Evolutionary conservation across 1,140 invertebrate genomes (phyloP), one percentile per base, ranked within the genome.

Genomic region (Amphibalanus amphitrite): DNA sequence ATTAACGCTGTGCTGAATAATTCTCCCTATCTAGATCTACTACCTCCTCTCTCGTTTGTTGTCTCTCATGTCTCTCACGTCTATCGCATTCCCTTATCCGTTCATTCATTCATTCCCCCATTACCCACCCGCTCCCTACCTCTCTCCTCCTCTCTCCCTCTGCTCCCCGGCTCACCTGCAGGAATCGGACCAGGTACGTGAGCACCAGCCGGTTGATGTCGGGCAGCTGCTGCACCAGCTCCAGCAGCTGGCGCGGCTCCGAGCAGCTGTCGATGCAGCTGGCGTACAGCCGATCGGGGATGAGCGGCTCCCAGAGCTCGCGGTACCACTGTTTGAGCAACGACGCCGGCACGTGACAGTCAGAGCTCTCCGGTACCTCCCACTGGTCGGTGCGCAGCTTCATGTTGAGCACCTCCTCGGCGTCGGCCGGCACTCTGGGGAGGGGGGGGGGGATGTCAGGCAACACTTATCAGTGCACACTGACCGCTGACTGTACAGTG

Each of bases 281-380:
- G 69, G 89, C 84, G 80, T 98, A 97, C 75, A 96, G 86, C 64
- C 87, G 86, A 78, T 92, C 89, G 0, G 95, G 95, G 78, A 98
- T 97, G 13, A 98, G 83, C 3, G 95, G 94, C 79, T 97, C 93
- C 78, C 95, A 93, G 26, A 98, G 82, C 81, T 98, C 94, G 67
- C 95, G 85, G 78, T 97, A 93, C 95, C 95, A 98, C 28, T 97
- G 83, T 81, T 98, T 98, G 59, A 98, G 83, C 69, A 97, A 82
- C 71, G 93, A 95, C 25, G 95, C 95, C 6, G 94, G 93, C 33
- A 95, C 91, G 81, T 98, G 95, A 3, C 94, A 92, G 80, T 98
- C 95, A 10, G 79, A 77, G 75, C 81, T 76, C 71, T 83, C 82
- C 8, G 74, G 79, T 74, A 92, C 83, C 78, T 93, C 91, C 88